These are phyloP conservation scores for Griposia aprilina DNA, from an alignment of 2,888 invertebrate genomes.

Conservation along the genomic window DNA sequence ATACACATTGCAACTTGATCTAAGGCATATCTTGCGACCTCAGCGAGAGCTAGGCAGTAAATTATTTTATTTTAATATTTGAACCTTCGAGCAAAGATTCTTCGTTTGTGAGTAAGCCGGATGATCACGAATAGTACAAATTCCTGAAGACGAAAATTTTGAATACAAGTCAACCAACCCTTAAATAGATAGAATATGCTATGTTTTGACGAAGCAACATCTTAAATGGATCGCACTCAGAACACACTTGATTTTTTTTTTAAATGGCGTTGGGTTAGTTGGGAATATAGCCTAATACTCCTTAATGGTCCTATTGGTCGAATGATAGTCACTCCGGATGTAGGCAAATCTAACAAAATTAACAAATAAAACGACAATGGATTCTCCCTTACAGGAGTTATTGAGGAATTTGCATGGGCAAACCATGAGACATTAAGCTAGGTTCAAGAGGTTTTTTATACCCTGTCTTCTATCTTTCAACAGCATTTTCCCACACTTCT, in stretches of 20 bases:
- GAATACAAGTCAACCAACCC: neutral
- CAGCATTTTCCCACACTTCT: constrained; percentile 26
- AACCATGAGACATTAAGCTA: too few relatives aligned
- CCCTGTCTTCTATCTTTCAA: neutral
- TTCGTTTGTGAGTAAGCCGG: constrained; percentile 11
- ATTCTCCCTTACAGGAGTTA: neutral
- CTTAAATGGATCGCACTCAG: neutral
- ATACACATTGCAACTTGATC: constrained; percentile 32
- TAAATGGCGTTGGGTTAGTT: neutral
- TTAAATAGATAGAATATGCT: neutral
- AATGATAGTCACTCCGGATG: neutral
- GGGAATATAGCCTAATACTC: neutral
- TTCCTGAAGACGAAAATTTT: neutral
- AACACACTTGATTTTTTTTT: too few relatives aligned
- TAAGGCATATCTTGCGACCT: constrained; percentile 14
- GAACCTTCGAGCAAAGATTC: neutral
- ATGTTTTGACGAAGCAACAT: neutral
- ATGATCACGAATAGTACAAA: neutral
- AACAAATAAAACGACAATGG: too few relatives aligned
- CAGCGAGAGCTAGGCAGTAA: constrained; percentile 6
- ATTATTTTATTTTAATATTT: constrained; percentile 19
- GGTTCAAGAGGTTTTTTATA: neutral
- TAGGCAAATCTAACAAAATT: neutral
- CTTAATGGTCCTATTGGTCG: neutral
- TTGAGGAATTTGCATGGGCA: neutral